A percentile compares a stretch with the other conserved stretches of the same genome.
Evolutionary conservation across 2,797 vertebrate genomes (phyloP).

Genomic region (Nothura maculosa): DNA sequence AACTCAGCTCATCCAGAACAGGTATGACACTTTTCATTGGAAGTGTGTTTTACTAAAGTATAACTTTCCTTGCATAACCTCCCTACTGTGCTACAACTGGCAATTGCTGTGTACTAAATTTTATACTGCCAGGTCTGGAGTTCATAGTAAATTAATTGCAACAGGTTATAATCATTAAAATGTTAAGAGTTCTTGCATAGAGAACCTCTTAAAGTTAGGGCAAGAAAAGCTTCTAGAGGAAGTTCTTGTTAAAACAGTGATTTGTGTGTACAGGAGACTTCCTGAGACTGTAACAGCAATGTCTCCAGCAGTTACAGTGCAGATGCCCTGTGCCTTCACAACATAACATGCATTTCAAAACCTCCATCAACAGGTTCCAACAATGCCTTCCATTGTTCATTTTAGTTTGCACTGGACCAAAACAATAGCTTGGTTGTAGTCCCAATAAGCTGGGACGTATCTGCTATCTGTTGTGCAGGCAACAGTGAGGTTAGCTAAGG

Average conservation of each 20-base stretch:
- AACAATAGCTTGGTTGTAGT: slow-evolving; percentile 63
- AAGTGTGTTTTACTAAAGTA: background rate
- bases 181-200: background rate
- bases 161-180: background rate
- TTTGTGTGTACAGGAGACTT: background rate
- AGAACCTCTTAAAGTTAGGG: background rate
- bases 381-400: slow-evolving; percentile 48
- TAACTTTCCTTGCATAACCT: background rate
- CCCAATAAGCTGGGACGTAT: slow-evolving; percentile 39
- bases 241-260: background rate
- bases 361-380: slow-evolving; percentile 5
- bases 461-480: slow-evolving; percentile 41
- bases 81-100: background rate
- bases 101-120: background rate
- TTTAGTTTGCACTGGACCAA: background rate
- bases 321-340: background rate
- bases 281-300: background rate
- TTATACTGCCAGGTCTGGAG: background rate
- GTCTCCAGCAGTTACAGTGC: background rate
- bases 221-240: background rate
- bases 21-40: background rate
- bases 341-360: background rate
- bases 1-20: background rate
- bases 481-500: slow-evolving; percentile 45
- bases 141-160: background rate